phyloP scores from a whole-genome alignment of 2,888 invertebrate genomes.

The Ichneumon xanthorius region DNA sequence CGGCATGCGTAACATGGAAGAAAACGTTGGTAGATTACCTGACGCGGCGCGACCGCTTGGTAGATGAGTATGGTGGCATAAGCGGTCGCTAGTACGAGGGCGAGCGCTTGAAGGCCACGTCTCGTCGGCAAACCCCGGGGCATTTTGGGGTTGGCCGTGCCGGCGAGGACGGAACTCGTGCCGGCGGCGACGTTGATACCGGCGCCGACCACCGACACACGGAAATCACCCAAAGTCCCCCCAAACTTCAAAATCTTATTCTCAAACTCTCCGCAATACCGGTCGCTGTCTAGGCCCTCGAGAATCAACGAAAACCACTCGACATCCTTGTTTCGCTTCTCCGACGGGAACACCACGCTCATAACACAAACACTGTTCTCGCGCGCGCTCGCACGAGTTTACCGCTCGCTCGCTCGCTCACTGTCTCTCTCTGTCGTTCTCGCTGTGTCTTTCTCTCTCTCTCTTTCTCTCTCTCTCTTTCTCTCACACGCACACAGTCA shows the following conservation, averaged over 20 bases:
- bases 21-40: conserved; percentile 82
- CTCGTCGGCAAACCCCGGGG: conserved; percentile 83
- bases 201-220: conserved; percentile 87
- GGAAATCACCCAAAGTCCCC: conserved; percentile 83
- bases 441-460: neutral
- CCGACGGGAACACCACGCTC: conserved; percentile 72
- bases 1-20: conserved; percentile 11
- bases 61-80: conserved; percentile 88
- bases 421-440: neutral
- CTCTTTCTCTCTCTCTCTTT: neutral
- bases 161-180: conserved; percentile 78
- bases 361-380: conserved; percentile 71
- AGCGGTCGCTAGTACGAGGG: conserved; percentile 86
- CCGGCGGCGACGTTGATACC: conserved; percentile 85
- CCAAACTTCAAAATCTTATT: conserved; percentile 60
- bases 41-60: conserved; percentile 87
- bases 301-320: conserved; percentile 76
- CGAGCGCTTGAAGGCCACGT: conserved; percentile 84
- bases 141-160: conserved; percentile 85
- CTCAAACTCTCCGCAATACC: conserved; percentile 69
- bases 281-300: conserved; percentile 69
- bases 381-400: conserved; percentile 47
- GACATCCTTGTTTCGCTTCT: conserved; percentile 77
- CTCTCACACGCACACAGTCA: neutral
- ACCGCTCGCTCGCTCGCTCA: conserved; percentile 8